These are phyloP conservation scores for Pipra filicauda DNA, from an alignment of 2,113 vertebrate species.

Conservation along the genomic window DNA sequence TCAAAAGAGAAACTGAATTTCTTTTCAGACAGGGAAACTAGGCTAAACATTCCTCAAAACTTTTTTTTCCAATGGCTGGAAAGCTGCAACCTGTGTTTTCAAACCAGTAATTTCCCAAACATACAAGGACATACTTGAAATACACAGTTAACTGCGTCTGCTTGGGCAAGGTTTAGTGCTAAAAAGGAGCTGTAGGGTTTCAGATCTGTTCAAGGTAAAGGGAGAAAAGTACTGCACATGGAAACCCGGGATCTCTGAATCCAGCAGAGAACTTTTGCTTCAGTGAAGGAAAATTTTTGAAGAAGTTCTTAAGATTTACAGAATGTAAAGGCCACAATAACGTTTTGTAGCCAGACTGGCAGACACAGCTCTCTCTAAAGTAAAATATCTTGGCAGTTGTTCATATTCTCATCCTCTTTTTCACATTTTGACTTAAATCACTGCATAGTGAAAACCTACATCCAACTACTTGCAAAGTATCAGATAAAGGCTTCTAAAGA, in stretches of 20 bases:
- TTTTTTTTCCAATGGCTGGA: not conserved
- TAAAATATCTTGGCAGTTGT: not conserved
- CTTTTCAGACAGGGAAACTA: not conserved
- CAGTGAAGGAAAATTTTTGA: not conserved
- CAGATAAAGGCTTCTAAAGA: not conserved
- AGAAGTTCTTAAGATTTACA: not conserved
- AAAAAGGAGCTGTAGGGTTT: not conserved
- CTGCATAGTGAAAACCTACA: not conserved
- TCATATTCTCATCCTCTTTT: not conserved
- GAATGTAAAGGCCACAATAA: not conserved
- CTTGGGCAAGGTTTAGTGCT: not conserved
- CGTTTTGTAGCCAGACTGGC: not conserved
- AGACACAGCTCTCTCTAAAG: not conserved
- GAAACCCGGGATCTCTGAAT: not conserved
- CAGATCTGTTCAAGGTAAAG: not conserved
- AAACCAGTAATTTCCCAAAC: not conserved
- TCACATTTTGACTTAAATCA: not conserved
- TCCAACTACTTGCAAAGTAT: accelerated
- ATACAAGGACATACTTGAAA: not conserved
- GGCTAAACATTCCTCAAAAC: not conserved
- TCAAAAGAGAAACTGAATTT: not conserved
- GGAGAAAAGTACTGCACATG: not conserved
- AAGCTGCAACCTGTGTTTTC: not conserved
- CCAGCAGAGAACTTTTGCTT: not conserved
- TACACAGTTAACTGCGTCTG: not conserved